Base-by-base conservation (phyloP, 2,888 invertebrate genomes). In the Andrena praecox region DNA sequence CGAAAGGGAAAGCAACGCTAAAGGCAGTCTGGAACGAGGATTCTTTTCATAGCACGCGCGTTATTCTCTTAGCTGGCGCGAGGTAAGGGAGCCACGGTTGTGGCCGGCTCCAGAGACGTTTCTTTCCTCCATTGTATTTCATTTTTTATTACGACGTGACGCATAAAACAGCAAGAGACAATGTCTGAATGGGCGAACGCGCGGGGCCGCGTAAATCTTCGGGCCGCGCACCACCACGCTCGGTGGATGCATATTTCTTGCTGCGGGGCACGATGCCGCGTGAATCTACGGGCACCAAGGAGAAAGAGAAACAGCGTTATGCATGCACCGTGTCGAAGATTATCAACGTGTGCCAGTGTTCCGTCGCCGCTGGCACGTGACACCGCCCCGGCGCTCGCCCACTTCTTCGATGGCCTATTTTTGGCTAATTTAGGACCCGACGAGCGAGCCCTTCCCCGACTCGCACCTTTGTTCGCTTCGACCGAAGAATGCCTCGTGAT, bases 291-390 rank as follows among this genome's bases (percentile, higher is more conserved):
- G 35, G 42, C 71, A 68, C 60, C 63, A 64, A 83, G 50, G 76
- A 42, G 71, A 24, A 48, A 31, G 59, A 66, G 64, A 42, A 68
- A 24, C 29, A 31, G 52, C 60, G 64, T 1, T 20, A 74, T n/a
- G 76, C 80, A 77, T 70, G 75, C 52, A 77, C 75, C 85, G 87
- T 87, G 87, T 87, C 87, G 69, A 80, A 80, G 80, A 87, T 87
- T 87, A 87, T 87, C 83, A 78, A 83, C 56, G 24, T 63, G 64
- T 27, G 20, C 33, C 74, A 60, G 64, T 82, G 87, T 85, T 85
- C 83, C 64, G 77, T 81, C 81, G 86, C 82, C 80, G 74, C 75
- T 73, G 79, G 71, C 82, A 87, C 89, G 81, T 81, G 84, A 87
- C 84, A 71, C 56, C 74, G 78, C 48, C 71, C 62, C 74, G 73